Percentiles rank a stretch among this genome's conserved stretches.
These are phyloP conservation scores for Andrena hattorfiana DNA, from an alignment of 2,888 invertebrate genomes.

Conservation along the genomic window DNA sequence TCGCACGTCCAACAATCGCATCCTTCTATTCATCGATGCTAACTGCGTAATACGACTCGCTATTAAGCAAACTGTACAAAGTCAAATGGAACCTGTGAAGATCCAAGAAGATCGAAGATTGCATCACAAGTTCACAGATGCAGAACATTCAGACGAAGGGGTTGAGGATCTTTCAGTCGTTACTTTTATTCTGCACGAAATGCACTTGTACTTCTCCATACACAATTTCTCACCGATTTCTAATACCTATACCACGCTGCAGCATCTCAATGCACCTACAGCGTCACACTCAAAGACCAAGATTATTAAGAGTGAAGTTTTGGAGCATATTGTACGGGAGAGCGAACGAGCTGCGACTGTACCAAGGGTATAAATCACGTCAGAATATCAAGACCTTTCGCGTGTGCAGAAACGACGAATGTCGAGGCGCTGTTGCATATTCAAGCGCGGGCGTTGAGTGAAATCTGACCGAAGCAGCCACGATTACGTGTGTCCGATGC, in stretches of 20 bases:
- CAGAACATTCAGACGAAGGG: too few species aligned
- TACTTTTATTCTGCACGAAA: too few species aligned
- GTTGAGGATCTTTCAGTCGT: too few species aligned
- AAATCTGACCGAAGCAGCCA: constrained; percentile 59
- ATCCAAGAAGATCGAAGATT: too few species aligned
- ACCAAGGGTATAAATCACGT: constrained; percentile 36
- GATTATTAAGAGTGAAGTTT: constrained; percentile 1
- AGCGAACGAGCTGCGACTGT: constrained; percentile 6
- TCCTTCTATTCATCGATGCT: constrained; percentile 24
- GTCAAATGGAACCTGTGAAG: too few species aligned
- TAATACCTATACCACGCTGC: too few species aligned
- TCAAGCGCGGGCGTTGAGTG: constrained; percentile 58
- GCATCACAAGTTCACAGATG: too few species aligned
- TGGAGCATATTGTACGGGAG: neutral
- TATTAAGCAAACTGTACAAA: too few species aligned
- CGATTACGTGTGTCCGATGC: constrained; percentile 65
- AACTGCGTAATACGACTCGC: too few species aligned
- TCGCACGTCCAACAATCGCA: constrained; percentile 42
- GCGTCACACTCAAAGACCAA: too few species aligned
- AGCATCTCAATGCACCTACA: neutral
- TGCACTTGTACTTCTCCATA: too few species aligned
- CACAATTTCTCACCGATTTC: too few species aligned
- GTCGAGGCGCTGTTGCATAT: constrained; percentile 48
- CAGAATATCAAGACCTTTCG: constrained; percentile 49
- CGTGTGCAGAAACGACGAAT: constrained; percentile 42